Base-by-base conservation (phyloP, 2,797 vertebrate genomes). In the Rhinogobio ventralis region DNA sequence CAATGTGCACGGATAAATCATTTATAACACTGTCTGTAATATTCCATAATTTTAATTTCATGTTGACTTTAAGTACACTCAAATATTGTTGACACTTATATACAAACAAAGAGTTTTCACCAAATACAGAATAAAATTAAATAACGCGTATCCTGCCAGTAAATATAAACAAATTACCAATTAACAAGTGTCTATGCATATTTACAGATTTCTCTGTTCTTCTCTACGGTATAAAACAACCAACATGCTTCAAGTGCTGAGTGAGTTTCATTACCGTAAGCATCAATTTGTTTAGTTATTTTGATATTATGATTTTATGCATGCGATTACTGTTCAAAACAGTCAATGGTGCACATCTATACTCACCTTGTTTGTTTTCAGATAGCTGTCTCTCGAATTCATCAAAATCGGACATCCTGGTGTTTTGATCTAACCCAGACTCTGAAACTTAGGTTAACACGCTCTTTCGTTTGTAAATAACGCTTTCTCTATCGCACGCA, bases 321-420 rank as follows among this genome's bases (percentile, higher is more conserved):
- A 77, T 15, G 36, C 17, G 7, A 46, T 57, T 60, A 19, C 10
- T 17, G 33, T 3, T 10, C 7, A 17, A 7, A 2, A 1, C 2
- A 23, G n/a, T 42, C 45, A 39, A 0, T 55, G 25, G 53, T n/a
- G 20, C 14, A 60, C 20, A 33, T 42, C 23, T 15, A 84, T 76
- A 89, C 83, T 89, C 79, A 94, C 94, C 94, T 91, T 96, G 94
- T n/a, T 95, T 96, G 84, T 96, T 96, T 89, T 96, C 95, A 86
- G 94, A 95, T 83, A 95, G 93, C 90, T 96, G 95, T 89, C 95
- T 91, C 93, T 96, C 95, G 89, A 96, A 96, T 88, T 96, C 95
- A 82, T 96, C 95, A 90, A 95, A 96, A 88, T 96, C 95, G 77
- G 95, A 96, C 95, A 96, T 95, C 23, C 13, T 73, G 83, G 23